Base-by-base conservation (phyloP, 2,888 invertebrate genomes). In the Drosophila anomelani region DNA sequence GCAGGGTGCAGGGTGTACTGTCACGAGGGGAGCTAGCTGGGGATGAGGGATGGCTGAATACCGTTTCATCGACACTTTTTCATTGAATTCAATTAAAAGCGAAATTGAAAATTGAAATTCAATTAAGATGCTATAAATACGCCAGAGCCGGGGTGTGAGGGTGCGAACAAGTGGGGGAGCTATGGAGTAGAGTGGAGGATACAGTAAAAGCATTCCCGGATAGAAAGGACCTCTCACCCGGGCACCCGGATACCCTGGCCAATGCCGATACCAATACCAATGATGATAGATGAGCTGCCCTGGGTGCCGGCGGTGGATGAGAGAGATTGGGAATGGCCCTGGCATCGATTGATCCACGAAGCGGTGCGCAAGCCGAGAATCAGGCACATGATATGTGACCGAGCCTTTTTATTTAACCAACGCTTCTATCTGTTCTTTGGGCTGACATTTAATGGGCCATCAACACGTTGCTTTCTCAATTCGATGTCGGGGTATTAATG, bases 61-160 rank as follows among this genome's bases (percentile, higher is more conserved):
- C 75, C 85, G 76, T 80, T 83, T 89, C 86, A 85, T 88, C 83
- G 88, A 89, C 89, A 89, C 88, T 86, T 87, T 89, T 86, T 83
- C 86, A 89, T 87, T 89, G 86, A 87, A 87, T 87, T 87, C 86
- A 87, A 87, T 87, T 87, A 89, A 87, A 85, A 89, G 89, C 88
- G 80, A 85, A 85, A 85, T 86, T 85, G 85, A 87, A 85, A 89
- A 86, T 89, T 85, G 89, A 86, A 89, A 89, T 87, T 89, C 88
- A 87, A 87, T 87, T 88, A 88, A 89, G 81, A 79, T 80, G 86
- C 88, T 81, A 89, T 89, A 82, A 88, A 88, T 79, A 85, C 76
- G 70, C 32, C 53, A 72, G 73, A 64, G 71, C 41, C 70, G 60
- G 61, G 74, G 67, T 46, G 61, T 32, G n/a, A 51, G 47, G 49